Conservation (phyloP, 2,797 vertebrate genomes). For the Gymnopithys bicolor region DNA sequence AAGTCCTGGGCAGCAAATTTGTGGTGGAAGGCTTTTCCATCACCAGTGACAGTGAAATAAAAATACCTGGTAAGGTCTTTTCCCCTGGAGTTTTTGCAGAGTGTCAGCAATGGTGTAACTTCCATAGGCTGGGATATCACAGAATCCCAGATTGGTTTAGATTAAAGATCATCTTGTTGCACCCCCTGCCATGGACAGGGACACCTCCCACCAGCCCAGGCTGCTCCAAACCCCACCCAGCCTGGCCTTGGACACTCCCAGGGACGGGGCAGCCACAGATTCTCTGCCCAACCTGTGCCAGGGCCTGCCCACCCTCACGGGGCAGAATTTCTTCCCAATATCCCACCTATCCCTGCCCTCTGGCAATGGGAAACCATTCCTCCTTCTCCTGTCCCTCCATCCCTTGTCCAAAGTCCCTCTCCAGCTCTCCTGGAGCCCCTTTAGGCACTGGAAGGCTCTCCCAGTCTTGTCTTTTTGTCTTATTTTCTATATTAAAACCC, state of each 20-base stretch:
- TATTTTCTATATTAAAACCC: neutral
- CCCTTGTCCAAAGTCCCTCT: neutral
- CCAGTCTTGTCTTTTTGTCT: neutral
- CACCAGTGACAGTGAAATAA: neutral
- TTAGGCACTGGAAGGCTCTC: neutral
- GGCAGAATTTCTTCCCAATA: fast-evolving
- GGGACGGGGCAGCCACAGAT: neutral
- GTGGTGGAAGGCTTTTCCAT: neutral
- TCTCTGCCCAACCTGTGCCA: neutral
- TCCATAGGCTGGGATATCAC: neutral
- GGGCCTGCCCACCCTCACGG: fast-evolving
- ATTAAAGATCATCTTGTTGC: fast-evolving
- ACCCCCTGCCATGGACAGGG: too few species aligned
- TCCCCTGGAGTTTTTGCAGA: neutral
- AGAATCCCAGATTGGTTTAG: neutral
- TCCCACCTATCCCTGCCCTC: fast-evolving
- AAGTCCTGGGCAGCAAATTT: neutral
- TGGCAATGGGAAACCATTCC: neutral
- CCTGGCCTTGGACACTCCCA: fast-evolving
- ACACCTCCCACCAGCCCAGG: fast-evolving
- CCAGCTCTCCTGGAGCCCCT: neutral
- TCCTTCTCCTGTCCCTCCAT: neutral
- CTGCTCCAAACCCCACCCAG: fast-evolving
- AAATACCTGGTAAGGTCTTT: neutral
- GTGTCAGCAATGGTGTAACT: fast-evolving